Evolutionary conservation across 1,140 invertebrate species (phyloP), one percentile per base, ranked within the genome.

Genomic region (Drosophila santomea): DNA sequence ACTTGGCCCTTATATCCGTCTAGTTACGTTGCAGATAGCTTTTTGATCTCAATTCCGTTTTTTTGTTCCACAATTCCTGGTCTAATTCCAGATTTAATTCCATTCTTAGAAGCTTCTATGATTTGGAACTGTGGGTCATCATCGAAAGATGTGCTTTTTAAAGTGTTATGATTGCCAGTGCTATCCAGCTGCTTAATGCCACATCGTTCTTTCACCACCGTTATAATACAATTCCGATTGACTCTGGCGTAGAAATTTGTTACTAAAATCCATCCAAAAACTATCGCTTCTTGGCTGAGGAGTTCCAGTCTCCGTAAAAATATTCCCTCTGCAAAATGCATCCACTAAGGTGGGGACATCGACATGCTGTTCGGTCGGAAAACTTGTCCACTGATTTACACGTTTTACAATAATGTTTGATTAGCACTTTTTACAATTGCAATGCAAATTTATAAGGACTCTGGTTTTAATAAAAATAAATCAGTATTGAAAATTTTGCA

Each of bases 81-180:
- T 57, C 15, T 15, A 57, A 14, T 2, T 56, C 17, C 14, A 25
- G 1, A 17, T 17, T 17, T 17, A 17, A 14, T 20, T 44, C 39
- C 39, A 17, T 32, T 44, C 28, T 44, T 57, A 4, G 5, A 12
- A 14, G 39, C 11, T 10, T 44, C 25, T 0, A 14, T 17, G 12
- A 57, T 45, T 38, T 17, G 55, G 25, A 57, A 57, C 15, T 57
- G 39, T 0, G 23, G 38, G 23, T n/a, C n/a, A n/a, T n/a, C n/a
- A n/a, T n/a, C n/a, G n/a, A 4, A 4, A 25, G 23, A 25, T 25
- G 23, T 25, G 23, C 2, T 4, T 4, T 25, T 25, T 25, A 44
- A 17, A 5, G n/a, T 25, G n/a, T 5, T 28, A 15, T 28, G 17
- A 5, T 43, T 56, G 11, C 2, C 38, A 56, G n/a, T 56, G 10